Evolutionary conservation across 37 sponge, comb jelly and placozoan genomes (phyloP), one percentile per base, ranked within the genome.

Genomic region (Chondrilla cf. caribensis): DNA sequence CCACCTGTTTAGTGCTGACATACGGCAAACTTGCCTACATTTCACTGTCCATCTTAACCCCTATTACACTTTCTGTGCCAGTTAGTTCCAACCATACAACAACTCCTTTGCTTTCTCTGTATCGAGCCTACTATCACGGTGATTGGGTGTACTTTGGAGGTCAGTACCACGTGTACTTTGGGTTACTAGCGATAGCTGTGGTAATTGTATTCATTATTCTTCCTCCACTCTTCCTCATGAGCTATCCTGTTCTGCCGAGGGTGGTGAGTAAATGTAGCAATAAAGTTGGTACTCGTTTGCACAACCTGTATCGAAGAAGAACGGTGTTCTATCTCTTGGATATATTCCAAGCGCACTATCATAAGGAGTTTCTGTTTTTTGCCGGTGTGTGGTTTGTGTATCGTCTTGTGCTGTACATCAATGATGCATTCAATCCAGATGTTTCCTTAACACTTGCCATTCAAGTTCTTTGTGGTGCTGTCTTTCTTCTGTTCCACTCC

Each of bases 321-420:
- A 1, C 32, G 17, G 68, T 67, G 4, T 29, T 67, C 35, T 33
- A 67, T 67, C 68, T 67, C 14, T 29, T 67, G 35, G 35, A 6
- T 4, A 67, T 67, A 28, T 67, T 67, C 68, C 68, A 67, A 29
- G 68, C 35, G 3, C 68, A 67, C 68, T 67, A 67, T 33, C 29
- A 29, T 33, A 33, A 7, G 35, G 29, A 26, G 68, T n/a, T 17
- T 25, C 3, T 33, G 33, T 67, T 67, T 33, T 67, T 33, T 29
- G 68, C 68, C 3, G 68, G 68, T 33, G 35, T 67, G 68, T 67
- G 68, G 68, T 67, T 67, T 29, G 35, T 67, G 31, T 67, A 67
- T 33, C 68, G 68, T 4, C 68, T 67, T 67, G 29, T 67, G 1
- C 29, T 67, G 15, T 67, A 67, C 68, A 26, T 67, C 68, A 67